These are phyloP conservation scores for Agapostemon virescens DNA, from an alignment of 2,888 invertebrate species.

Conservation along the genomic window DNA sequence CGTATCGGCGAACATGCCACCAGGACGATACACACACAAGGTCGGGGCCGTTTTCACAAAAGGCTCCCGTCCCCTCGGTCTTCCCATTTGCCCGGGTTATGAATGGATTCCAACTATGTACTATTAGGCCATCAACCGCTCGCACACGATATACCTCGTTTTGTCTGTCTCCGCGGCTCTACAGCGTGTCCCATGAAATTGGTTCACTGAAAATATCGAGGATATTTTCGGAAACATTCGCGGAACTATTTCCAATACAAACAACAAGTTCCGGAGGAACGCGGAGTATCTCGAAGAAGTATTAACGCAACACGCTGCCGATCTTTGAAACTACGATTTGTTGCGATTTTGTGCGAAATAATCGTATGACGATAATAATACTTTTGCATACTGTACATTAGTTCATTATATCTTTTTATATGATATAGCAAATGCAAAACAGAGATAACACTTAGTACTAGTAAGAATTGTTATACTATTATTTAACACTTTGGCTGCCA, in stretches of 20 bases:
- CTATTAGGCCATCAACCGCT: constrained; percentile 70
- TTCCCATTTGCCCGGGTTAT: constrained; percentile 62
- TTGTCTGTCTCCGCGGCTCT: constrained; percentile 41
- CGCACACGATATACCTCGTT: constrained; percentile 58
- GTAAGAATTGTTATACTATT: no score
- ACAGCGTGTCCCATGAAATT: not conserved
- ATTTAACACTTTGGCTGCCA: no score
- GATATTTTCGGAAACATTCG: no score
- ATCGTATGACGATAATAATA: no score
- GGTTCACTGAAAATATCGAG: not conserved
- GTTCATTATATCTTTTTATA: no score
- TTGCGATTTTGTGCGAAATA: no score
- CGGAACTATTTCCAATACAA: not conserved
- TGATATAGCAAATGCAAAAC: no score
- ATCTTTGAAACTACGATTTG: no score
- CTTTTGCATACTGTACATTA: no score
- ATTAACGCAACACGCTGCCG: not conserved
- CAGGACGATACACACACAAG: constrained; percentile 4
- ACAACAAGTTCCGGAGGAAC: not conserved
- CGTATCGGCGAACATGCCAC: constrained; percentile 2
- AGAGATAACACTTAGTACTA: no score
- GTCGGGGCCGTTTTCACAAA: constrained; percentile 28
- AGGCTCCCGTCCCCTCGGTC: constrained; percentile 45
- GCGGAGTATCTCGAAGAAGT: not conserved
- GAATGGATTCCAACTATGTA: constrained; percentile 71